Percentiles rank a stretch among this genome's conserved stretches.
These are phyloP conservation scores for Nannoperca obscura DNA, from an alignment of 2,797 vertebrate genomes.

Conservation along the genomic window DNA sequence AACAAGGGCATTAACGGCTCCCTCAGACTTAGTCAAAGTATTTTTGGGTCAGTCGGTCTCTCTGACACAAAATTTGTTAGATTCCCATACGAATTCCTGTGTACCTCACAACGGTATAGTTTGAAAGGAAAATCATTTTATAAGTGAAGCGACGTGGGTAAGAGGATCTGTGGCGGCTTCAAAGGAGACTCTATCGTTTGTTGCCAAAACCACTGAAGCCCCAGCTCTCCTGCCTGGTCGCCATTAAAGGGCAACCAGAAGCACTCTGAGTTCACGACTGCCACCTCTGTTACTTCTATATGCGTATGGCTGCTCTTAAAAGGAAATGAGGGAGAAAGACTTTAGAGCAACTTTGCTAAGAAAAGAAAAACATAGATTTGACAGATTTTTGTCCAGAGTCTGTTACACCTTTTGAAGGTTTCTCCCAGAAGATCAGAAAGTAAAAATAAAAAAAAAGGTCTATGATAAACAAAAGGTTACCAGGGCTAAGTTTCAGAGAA, in stretches of 20 bases:
- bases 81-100: constrained; percentile 37
- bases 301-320: constrained; percentile 28
- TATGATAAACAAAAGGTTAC: constrained; percentile 53
- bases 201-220: constrained; percentile 71
- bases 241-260: constrained; percentile 65
- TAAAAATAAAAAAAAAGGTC: constrained; percentile 13
- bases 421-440: constrained; percentile 38
- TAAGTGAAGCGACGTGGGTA: constrained; percentile 56
- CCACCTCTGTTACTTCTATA: constrained; percentile 47
- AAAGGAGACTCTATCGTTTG: constrained; percentile 63
- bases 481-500: constrained; percentile 28
- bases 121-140: constrained; percentile 61
- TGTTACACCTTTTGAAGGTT: constrained; percentile 32
- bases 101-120: constrained; percentile 20
- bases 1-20: not conserved
- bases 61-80: constrained; percentile 31
- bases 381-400: constrained; percentile 7
- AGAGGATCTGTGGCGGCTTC: constrained; percentile 67
- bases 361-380: constrained; percentile 30
- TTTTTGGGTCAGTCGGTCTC: constrained; percentile 10
- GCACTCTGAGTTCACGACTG: constrained; percentile 43
- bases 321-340: constrained; percentile 54
- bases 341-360: constrained; percentile 23
- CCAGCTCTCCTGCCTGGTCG: constrained; percentile 53
- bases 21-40: not conserved